Conservation (phyloP, 1,140 invertebrate genomes). For the Atta texana region DNA sequence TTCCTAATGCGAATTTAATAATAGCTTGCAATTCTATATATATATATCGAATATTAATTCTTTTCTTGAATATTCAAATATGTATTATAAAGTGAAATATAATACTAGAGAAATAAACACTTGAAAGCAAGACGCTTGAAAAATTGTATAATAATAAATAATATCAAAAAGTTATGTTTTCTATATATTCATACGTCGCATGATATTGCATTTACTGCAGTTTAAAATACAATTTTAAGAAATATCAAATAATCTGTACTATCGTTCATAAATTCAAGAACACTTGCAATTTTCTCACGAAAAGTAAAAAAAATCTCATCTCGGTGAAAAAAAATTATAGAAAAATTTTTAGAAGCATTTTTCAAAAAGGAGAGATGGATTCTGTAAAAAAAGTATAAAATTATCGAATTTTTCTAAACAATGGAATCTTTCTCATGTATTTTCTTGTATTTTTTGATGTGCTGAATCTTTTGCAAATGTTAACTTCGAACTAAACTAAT, state of each 20-base stretch:
- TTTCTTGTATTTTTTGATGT: too few relatives aligned
- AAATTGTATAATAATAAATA: not conserved
- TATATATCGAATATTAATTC: not conserved
- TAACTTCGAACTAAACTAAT: too few relatives aligned
- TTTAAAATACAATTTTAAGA: not conserved
- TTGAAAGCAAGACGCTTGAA: not conserved
- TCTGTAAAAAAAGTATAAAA: too few relatives aligned
- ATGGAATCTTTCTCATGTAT: too few relatives aligned
- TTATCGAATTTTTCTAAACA: too few relatives aligned
- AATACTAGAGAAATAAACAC: not conserved
- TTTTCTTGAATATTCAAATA: not conserved
- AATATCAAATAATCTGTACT: not conserved
- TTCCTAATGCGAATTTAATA: slow-evolving; percentile 28
- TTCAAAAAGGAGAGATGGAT: too few relatives aligned
- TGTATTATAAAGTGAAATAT: not conserved
- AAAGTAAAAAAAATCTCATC: too few relatives aligned
- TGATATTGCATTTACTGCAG: not conserved
- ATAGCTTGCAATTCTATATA: not conserved
- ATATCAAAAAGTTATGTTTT: not conserved
- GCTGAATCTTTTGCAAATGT: too few relatives aligned
- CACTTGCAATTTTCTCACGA: too few relatives aligned
- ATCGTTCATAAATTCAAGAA: too few relatives aligned
- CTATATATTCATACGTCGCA: not conserved
- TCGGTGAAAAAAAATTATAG: too few relatives aligned
- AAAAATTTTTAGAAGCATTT: too few relatives aligned